A percentile compares a stretch with the other conserved stretches of the same genome.
Conservation (phyloP, 2,888 invertebrate species). For the Philaethria dido region DNA sequence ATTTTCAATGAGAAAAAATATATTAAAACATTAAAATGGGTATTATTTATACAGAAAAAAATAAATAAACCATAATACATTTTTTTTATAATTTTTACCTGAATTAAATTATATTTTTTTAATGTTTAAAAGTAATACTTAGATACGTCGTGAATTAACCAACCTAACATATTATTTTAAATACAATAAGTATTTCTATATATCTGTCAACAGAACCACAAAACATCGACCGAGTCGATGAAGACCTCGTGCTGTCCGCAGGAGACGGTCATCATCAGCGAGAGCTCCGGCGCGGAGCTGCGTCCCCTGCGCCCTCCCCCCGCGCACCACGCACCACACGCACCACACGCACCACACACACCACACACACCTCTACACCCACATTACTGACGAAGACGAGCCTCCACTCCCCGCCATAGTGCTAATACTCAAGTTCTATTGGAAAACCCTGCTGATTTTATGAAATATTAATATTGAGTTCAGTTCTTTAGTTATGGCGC, state of each 20-base stretch:
- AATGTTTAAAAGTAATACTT: too few relatives aligned
- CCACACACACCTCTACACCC: not conserved
- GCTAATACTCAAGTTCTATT: constrained; percentile 1
- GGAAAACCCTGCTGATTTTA: not conserved
- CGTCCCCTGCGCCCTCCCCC: constrained; percentile 58
- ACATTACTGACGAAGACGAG: not conserved
- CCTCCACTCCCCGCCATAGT: not conserved
- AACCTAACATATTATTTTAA: not conserved
- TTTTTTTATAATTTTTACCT: too few relatives aligned
- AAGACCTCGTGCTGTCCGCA: constrained; percentile 76
- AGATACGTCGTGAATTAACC: not conserved
- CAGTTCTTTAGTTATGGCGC: too few relatives aligned
- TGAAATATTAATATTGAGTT: not conserved
- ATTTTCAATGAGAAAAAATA: too few relatives aligned
- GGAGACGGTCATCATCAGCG: constrained; percentile 69
- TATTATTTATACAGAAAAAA: too few relatives aligned
- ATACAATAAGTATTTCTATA: not conserved
- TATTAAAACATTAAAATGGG: too few relatives aligned
- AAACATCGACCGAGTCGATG: constrained; percentile 72
- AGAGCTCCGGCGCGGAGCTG: constrained; percentile 69
- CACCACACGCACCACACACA: constrained; percentile 46
- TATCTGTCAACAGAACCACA: constrained; percentile 63
- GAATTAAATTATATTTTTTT: too few relatives aligned
- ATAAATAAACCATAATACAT: too few relatives aligned
- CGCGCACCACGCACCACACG: constrained; percentile 37